phyloP scores from a whole-genome alignment of 2,888 invertebrate genomes.

The Pseudococcus jackbeardsleyi region DNA sequence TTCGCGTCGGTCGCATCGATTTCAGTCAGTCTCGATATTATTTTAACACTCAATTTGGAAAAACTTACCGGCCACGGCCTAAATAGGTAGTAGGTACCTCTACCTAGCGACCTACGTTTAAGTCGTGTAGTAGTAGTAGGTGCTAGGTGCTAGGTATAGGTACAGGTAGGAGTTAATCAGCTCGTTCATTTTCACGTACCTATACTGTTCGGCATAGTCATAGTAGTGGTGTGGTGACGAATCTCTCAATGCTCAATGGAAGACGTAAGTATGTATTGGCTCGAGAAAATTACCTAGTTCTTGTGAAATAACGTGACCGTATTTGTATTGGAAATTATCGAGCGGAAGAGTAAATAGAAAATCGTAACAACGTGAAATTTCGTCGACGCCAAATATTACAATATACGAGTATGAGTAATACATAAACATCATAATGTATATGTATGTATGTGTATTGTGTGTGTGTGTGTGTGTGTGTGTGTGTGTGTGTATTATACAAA shows the following conservation, averaged over 20 bases:
- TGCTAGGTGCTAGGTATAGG: no score
- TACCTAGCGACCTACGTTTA: neutral
- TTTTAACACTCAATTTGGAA: neutral
- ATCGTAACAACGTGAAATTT: constrained; percentile 15
- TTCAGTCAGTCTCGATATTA: neutral
- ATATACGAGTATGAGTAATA: no score
- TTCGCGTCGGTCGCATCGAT: neutral
- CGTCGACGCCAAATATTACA: neutral
- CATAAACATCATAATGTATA: no score
- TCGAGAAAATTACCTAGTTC: constrained; percentile 22
- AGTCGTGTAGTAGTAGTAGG: no score
- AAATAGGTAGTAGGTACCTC: no score
- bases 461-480: no score
- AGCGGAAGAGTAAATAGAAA: neutral
- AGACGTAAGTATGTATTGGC: neutral
- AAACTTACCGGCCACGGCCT: no score
- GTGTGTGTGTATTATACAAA: neutral
- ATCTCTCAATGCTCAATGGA: neutral
- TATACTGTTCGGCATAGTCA: no score
- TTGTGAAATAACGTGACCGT: neutral
- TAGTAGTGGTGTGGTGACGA: neutral
- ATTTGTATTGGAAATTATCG: constrained; percentile 20
- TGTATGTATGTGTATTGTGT: no score
- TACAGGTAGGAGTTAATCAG: no score
- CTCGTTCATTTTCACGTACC: neutral